Base-by-base conservation (phyloP, 2,888 invertebrate species). In the Trachelus tabidus region DNA sequence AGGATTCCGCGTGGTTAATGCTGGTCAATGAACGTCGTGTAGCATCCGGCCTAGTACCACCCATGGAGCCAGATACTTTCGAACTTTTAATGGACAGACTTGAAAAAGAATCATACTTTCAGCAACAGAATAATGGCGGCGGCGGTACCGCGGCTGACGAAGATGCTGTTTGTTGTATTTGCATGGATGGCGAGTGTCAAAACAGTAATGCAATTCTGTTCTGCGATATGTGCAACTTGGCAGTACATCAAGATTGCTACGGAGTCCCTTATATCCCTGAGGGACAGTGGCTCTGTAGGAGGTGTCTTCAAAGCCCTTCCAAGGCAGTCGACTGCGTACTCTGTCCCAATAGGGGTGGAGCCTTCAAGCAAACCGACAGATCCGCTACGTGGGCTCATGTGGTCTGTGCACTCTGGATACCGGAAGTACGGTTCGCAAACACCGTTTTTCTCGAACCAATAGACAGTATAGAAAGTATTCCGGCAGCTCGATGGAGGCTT, bases 191-290 rank as follows among this genome's bases (percentile, higher is more conserved):
- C 2, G 99, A 99, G 91, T 99, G 99, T 91, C 98, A 99, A 92
- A 99, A 99, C 92, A 98, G 98, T 76, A 99, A 99, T 92, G 99
- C 98, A 73, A 99, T 99, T 85, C 93, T 99, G 76, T 99, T 99
- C 93, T 99, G 99, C 93, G 99, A 99, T 93, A 98, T 99, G 98
- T 99, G 99, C 92, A 99, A 99, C 92, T 93, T 99, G 83, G 98
- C 99, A 35, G 99, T 99, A 23, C 99, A 99, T 92, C 99, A 99
- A 93, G 98, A 99, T 92, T 99, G 99, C 90, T 99, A 99, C 92
- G 99, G 99, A 76, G 98, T 98, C 9, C 98, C 98, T 11, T 98
- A 98, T 91, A 98, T 98, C 88, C 98, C 98, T 0, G 98, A 98
- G 90, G 98, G 99, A 0, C 98, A 99, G 91, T 99, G 99, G 99